Percentiles rank a stretch among this genome's conserved stretches.
These are phyloP conservation scores for Chrysodeixis includens DNA, from an alignment of 2,888 invertebrate species.

Conservation along the genomic window DNA sequence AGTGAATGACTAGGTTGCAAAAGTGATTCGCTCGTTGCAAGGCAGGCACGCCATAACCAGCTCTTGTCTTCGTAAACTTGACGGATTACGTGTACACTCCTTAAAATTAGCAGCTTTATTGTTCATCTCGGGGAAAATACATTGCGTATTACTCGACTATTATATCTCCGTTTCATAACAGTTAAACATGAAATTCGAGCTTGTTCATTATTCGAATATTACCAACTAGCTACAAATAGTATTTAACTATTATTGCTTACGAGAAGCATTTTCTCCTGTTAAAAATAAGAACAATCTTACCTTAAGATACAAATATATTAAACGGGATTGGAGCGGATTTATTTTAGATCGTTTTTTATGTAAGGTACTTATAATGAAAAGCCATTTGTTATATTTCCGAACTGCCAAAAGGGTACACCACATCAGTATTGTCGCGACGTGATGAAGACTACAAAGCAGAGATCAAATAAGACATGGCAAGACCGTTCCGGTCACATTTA, in stretches of 20 bases:
- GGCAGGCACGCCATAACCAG: constrained; percentile 66
- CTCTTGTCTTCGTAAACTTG: constrained; percentile 56
- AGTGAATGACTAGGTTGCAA: constrained; percentile 88
- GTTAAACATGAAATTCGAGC: constrained; percentile 64
- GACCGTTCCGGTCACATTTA: constrained; percentile 75
- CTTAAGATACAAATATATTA: constrained; percentile 73
- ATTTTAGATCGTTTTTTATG: constrained; percentile 70
- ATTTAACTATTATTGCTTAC: constrained; percentile 74
- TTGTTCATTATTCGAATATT: constrained; percentile 66
- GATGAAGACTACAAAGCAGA: constrained; percentile 82
- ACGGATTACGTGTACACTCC: constrained; percentile 59
- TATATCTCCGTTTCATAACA: constrained; percentile 53
- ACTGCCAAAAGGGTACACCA: constrained; percentile 78
- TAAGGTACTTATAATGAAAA: constrained; percentile 71
- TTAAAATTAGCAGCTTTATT: constrained; percentile 60
- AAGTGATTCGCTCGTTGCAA: constrained; percentile 75
- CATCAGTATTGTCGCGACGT: constrained; percentile 47
- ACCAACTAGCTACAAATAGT: constrained; percentile 72
- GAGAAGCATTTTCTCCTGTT: constrained; percentile 68
- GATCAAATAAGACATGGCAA: constrained; percentile 86
- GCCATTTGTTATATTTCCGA: constrained; percentile 65
- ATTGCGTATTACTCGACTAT: constrained; percentile 35
- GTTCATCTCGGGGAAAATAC: constrained; percentile 54
- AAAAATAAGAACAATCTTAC: constrained; percentile 74
- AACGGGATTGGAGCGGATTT: constrained; percentile 70